Base-by-base conservation (phyloP, 2,888 invertebrate genomes). In the Linhomoeus sp. region DNA sequence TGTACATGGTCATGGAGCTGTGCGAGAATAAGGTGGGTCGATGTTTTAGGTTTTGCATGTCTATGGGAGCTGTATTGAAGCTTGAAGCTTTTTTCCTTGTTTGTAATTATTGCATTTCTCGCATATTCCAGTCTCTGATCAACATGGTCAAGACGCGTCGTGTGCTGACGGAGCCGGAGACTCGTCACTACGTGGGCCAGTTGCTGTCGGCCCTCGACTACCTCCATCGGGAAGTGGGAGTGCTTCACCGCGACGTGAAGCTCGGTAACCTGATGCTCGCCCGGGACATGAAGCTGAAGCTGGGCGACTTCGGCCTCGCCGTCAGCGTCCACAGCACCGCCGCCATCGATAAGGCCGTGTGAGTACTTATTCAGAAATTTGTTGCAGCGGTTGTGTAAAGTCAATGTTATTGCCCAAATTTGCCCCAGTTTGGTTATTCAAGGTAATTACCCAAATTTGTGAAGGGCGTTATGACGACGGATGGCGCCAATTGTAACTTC, bases 271-370 rank as follows among this genome's bases (percentile, higher is more conserved):
- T 76, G 73, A 70, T 76, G 52, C 69, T 76, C 39, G 23, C 37
- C 48, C 70, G 73, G 45, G 64, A 68, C 26, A 73, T 75, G 73
- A 65, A 70, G 49, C 67, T 75, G 43, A 76, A 76, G 60, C 70
- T 76, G 43, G 75, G 73, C 7, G 76, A 76, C 63, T 76, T 76
- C 54, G 76, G 76, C 2, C 65, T 76, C 38, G 75, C 76, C 54
- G 29, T 29, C 7, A 9, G 7, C 29, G 12, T 29, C n/a, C n/a
- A n/a, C n/a, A n/a, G n/a, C n/a, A n/a, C n/a, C n/a, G n/a, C n/a
- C n/a, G n/a, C n/a, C n/a, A n/a, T n/a, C n/a, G n/a, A n/a, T n/a
- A n/a, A n/a, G n/a, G n/a, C n/a, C n/a, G n/a, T n/a, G n/a, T n/a
- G n/a, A n/a, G n/a, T n/a, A n/a, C n/a, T n/a, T n/a, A n/a, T n/a